phyloP scores from a whole-genome alignment of 64 coral and sea anemone species.

The Montipora cactus region DNA sequence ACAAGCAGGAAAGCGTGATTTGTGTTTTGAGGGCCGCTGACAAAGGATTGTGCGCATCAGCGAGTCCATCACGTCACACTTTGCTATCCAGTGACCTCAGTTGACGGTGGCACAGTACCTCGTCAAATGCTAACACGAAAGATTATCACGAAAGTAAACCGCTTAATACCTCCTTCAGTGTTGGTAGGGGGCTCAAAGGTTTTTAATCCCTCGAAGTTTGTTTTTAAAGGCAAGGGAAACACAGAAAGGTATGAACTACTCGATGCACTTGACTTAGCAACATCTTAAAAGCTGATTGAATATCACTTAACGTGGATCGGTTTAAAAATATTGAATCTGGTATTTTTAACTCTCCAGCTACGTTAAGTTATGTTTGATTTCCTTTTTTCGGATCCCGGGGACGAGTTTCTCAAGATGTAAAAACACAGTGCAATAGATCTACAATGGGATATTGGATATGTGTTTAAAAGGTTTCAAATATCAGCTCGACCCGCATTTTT shows the following conservation, averaged over 20 bases:
- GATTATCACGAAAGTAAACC: background rate
- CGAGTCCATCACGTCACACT: background rate
- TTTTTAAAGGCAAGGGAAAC: background rate
- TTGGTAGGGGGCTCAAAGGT: too few species aligned
- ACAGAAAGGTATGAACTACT: background rate
- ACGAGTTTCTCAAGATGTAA: too few species aligned
- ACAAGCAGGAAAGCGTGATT: background rate
- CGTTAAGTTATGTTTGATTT: too few species aligned
- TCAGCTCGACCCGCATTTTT: background rate
- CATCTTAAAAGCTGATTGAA: too few species aligned
- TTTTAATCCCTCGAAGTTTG: background rate
- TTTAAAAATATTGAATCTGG: too few species aligned
- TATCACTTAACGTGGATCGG: too few species aligned
- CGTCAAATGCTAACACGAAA: background rate
- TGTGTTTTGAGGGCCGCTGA: background rate
- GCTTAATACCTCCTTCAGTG: background rate
- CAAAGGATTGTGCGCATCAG: background rate
- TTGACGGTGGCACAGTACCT: background rate
- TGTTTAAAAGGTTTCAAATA: background rate
- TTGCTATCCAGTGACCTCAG: constrained; percentile 3
- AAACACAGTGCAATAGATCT: too few species aligned
- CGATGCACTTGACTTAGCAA: too few species aligned
- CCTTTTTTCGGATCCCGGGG: too few species aligned
- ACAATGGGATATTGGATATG: too few species aligned
- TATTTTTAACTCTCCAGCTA: too few species aligned